Base-by-base conservation (phyloP, 2,888 invertebrate genomes). In the Drosophila mulleri region DNA sequence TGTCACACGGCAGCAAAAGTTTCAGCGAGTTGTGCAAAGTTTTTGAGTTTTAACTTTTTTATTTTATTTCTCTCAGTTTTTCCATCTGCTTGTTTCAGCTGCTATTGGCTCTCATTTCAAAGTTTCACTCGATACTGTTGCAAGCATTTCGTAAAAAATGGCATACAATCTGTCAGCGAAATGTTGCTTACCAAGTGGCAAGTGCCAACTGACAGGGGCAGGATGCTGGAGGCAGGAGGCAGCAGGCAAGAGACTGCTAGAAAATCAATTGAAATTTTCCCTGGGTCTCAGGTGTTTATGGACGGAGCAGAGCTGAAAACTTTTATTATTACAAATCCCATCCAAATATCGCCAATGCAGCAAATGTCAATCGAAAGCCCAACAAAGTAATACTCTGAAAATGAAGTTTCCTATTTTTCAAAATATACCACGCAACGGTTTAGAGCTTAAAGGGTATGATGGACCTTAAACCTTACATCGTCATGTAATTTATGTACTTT, bases 91-190 rank as follows among this genome's bases (percentile, higher is more conserved):
- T 83, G 83, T 83, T 84, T 84, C 82, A 86, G 84, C 78, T 82
- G 84, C 80, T 71, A 82, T 74, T 75, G 60, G 58, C 53, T 72
- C 67, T 70, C 73, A 78, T 78, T 78, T 72, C 57, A 86, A 86
- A 86, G 75, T 86, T 86, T 78, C 66, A 44, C 77, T 54, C 81
- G 77, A 83, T 85, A 88, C 82, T 88, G 83, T 86, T 82, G 84
- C 85, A 83, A 80, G 82, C 73, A 82, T 75, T 79, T 62, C 54
- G 61, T 75, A 72, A 84, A 82, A 87, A 86, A 88, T 87, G 78
- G 88, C 86, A 88, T 86, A 88, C 86, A 87, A 87, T 87, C 86
- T 87, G 88, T 87, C 88, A 87, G 79, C 73, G 77, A 81, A 78
- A 78, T 80, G 81, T 52, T 77, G 77, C 74, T 77, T 54, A 67